Percentiles rank a stretch among this genome's conserved stretches.
Evolutionary conservation across 2,113 vertebrate genomes (phyloP).

Genomic region (Mola mola): DNA sequence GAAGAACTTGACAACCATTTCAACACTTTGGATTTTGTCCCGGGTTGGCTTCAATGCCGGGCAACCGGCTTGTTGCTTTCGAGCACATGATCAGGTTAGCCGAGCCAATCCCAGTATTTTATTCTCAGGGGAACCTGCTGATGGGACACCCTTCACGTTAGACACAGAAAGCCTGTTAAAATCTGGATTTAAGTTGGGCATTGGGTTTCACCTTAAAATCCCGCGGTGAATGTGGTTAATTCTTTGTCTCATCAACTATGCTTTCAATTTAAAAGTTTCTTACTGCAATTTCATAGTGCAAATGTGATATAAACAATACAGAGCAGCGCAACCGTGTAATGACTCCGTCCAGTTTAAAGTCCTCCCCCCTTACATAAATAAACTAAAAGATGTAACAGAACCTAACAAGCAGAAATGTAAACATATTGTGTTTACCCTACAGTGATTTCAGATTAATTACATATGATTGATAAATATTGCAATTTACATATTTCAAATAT

Average conservation of each 20-base stretch:
- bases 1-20: background rate
- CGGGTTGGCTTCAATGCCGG: background rate
- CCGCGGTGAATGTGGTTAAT: too few species aligned
- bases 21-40: background rate
- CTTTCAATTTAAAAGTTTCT: background rate
- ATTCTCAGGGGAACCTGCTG: constrained; percentile 5
- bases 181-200: too few species aligned
- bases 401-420: background rate
- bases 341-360: background rate
- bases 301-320: constrained; percentile 2
- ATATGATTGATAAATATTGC: too few species aligned
- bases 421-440: too few species aligned
- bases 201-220: too few species aligned
- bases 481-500: too few species aligned
- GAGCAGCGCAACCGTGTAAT: background rate
- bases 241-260: too few species aligned
- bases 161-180: background rate
- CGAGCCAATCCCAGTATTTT: constrained; percentile 39
- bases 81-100: constrained; percentile 43
- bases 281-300: background rate
- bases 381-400: constrained; percentile 16
- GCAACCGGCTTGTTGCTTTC: constrained; percentile 29
- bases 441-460: too few species aligned
- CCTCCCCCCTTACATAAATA: constrained; percentile 42
- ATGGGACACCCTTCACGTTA: too few species aligned